Evolutionary conservation across 2,797 vertebrate genomes (phyloP).

Genomic region (Arvicola amphibius): DNA sequence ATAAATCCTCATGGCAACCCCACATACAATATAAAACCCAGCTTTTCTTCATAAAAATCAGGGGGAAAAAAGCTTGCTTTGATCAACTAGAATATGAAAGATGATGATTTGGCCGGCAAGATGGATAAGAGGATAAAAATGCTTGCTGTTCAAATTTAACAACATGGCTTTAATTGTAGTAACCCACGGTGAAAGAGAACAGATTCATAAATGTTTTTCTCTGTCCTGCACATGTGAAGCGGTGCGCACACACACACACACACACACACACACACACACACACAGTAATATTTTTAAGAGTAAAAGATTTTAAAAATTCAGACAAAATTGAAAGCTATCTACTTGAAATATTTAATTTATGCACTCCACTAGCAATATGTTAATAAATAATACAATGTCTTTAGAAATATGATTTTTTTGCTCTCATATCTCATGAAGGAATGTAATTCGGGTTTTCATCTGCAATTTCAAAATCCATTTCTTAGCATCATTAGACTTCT

Average conservation of each 20-base stretch:
- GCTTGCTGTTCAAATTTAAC: neutral
- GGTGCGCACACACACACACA: no score
- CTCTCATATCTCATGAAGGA: constrained; percentile 11
- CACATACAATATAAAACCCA: neutral
- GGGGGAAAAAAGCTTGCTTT: neutral
- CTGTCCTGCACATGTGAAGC: neutral
- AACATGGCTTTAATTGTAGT: neutral
- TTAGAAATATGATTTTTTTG: neutral
- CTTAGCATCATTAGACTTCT: neutral
- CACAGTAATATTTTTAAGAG: neutral
- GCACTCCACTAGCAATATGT: neutral
- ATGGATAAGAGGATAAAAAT: neutral
- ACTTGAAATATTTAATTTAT: neutral
- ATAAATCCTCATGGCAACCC: neutral
- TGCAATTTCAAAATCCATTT: constrained; percentile 41
- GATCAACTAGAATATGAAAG: neutral
- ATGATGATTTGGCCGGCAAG: neutral
- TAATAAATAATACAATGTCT: neutral
- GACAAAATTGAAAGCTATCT: neutral
- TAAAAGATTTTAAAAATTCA: neutral
- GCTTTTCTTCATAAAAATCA: neutral
- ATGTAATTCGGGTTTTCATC: neutral
- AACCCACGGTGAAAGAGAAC: neutral
- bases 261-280: neutral
- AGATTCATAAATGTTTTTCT: neutral